Conservation (phyloP, 2,113 vertebrate genomes). For the Leucoraja erinaceus region DNA sequence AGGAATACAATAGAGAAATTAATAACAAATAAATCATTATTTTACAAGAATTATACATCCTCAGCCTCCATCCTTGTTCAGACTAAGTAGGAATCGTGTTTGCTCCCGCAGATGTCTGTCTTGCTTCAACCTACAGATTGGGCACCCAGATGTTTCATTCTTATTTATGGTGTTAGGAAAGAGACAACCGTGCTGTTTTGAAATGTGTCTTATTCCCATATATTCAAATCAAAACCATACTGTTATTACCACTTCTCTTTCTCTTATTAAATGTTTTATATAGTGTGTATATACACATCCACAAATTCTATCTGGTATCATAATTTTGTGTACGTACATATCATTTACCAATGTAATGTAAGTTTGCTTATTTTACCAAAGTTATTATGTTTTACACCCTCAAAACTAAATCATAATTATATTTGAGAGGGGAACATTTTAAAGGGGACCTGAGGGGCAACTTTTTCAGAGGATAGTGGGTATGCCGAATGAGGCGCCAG, state of each 20-base stretch:
- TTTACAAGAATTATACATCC: background rate
- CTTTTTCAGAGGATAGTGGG: too few species aligned
- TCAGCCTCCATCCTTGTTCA: background rate
- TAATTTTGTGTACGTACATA: background rate
- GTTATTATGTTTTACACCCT: too few species aligned
- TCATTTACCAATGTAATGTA: background rate
- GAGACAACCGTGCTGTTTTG: background rate
- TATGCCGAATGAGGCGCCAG: too few species aligned
- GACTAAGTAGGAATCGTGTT: background rate
- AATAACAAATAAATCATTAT: background rate
- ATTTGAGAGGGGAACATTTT: too few species aligned
- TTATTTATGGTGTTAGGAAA: background rate
- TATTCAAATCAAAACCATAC: background rate
- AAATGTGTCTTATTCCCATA: background rate
- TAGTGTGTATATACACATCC: background rate
- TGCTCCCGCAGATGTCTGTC: background rate
- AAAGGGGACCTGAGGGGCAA: too few species aligned
- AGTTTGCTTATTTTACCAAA: too few species aligned
- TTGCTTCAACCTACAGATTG: background rate
- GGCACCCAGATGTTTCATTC: slow-evolving; percentile 1
- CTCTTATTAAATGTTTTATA: background rate
- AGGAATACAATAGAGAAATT: background rate
- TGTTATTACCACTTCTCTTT: background rate
- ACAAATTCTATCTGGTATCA: background rate
- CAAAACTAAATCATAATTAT: too few species aligned